Percentiles rank a stretch among this genome's conserved stretches.
Evolutionary conservation across 2,797 vertebrate genomes (phyloP).

Genomic region (Lemur catta): DNA sequence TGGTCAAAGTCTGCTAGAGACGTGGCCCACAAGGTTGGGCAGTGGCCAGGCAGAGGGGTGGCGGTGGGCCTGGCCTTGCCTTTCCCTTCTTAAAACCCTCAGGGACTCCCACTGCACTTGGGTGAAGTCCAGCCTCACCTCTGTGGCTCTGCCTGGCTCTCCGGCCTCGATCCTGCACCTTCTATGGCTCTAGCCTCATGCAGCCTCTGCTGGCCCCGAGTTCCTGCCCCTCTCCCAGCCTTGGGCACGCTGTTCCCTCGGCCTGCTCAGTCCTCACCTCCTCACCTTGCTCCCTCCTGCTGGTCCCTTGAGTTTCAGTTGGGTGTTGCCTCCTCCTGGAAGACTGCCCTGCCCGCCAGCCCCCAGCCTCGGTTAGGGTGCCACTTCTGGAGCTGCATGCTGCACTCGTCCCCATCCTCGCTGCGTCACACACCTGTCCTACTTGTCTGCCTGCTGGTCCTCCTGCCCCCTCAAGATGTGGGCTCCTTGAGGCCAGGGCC

Average conservation of each 20-base stretch:
- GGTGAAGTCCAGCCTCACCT: background rate
- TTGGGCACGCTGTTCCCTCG: background rate
- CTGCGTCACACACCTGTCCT: background rate
- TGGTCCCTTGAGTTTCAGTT: background rate
- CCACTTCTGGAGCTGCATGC: background rate
- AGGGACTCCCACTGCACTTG: rapidly evolving
- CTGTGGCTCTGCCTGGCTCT: background rate
- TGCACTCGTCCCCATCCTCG: background rate
- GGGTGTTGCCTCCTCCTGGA: background rate
- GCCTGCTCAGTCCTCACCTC: background rate
- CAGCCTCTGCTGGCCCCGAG: rapidly evolving
- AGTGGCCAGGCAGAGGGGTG: background rate
- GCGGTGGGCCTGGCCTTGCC: background rate
- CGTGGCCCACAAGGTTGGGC: background rate
- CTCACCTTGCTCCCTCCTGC: background rate
- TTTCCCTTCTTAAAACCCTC: background rate
- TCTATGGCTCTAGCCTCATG: background rate
- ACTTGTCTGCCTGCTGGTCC: background rate
- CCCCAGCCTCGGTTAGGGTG: background rate
- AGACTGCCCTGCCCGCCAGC: background rate
- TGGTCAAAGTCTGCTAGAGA: background rate
- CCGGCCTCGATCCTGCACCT: rapidly evolving
- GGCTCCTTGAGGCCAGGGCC: background rate
- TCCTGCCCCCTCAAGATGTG: background rate
- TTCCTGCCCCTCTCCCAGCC: background rate